phyloP scores from a whole-genome alignment of 2,888 invertebrate genomes.

The Eugnorisma glareosa region DNA sequence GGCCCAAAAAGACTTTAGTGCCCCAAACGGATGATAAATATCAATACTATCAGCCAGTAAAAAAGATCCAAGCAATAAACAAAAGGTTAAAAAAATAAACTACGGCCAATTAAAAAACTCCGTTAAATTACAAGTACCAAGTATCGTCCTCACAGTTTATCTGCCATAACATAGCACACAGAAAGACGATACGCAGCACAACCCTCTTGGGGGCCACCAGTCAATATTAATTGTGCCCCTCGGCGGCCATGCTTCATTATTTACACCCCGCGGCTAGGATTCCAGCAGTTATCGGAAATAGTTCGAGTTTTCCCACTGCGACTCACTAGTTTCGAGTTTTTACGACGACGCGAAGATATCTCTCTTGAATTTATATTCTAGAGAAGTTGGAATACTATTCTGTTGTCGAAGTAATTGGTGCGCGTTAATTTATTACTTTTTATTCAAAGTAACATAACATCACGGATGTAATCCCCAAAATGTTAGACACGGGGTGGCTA shows the following conservation, averaged over 20 bases:
- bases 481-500: background rate
- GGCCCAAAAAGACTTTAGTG: too few relatives aligned
- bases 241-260: conserved; percentile 65
- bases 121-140: background rate
- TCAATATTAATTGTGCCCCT: conserved; percentile 71
- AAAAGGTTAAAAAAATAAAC: too few relatives aligned
- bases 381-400: background rate
- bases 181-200: conserved; percentile 37
- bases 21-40: too few relatives aligned
- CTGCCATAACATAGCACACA: conserved; percentile 32
- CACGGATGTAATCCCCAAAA: background rate
- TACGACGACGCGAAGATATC: conserved; percentile 15
- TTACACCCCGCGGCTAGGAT: conserved; percentile 53
- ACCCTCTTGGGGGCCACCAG: conserved; percentile 53
- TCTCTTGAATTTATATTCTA: conserved; percentile 8
- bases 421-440: background rate
- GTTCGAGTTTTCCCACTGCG: conserved; percentile 57
- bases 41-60: too few relatives aligned
- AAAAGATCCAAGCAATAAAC: too few relatives aligned
- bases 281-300: conserved; percentile 56
- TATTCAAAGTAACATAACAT: background rate
- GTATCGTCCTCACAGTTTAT: conserved; percentile 32
- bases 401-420: background rate
- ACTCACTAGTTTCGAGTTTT: conserved; percentile 49
- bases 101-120: background rate